Conservation (phyloP, 1,140 invertebrate genomes). For the Nylanderia fulva region DNA sequence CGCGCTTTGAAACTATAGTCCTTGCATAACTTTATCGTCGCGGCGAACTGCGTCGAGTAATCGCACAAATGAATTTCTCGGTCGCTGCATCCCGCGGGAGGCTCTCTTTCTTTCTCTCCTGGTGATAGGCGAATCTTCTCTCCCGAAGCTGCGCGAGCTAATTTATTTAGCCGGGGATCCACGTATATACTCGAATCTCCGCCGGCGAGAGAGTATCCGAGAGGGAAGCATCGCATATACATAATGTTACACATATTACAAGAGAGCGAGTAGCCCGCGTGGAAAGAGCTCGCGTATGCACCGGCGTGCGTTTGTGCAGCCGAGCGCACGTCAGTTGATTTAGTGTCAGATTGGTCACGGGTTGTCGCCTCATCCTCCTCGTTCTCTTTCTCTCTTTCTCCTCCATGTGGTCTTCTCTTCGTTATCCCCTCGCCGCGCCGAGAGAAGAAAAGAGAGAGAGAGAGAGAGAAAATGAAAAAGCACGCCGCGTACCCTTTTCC, state of each 20-base stretch:
- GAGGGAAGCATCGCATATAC: constrained; percentile 27
- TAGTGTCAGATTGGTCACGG: constrained; percentile 83
- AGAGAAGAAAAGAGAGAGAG: background rate
- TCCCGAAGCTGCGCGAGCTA: constrained; percentile 3
- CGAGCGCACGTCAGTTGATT: constrained; percentile 80
- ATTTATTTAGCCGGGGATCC: constrained; percentile 42
- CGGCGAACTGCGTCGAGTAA: background rate
- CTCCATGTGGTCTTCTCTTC: constrained; percentile 45
- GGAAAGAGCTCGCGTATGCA: constrained; percentile 53
- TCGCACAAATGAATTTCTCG: background rate
- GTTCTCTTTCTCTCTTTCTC: constrained; percentile 51
- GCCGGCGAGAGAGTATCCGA: constrained; percentile 33
- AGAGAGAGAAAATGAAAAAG: constrained; percentile 6
- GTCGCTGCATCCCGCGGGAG: background rate
- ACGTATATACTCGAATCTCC: constrained; percentile 5
- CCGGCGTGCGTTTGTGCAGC: constrained; percentile 57
- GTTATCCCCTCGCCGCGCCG: constrained; percentile 14
- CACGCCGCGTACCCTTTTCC: constrained; percentile 28
- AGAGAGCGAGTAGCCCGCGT: constrained; percentile 32
- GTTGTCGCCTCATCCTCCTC: constrained; percentile 80
- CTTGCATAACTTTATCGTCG: background rate
- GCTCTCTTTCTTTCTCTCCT: background rate
- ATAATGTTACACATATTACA: constrained; percentile 59
- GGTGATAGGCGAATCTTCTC: constrained; percentile 10
- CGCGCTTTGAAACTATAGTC: background rate